These are phyloP conservation scores for Bos indicus DNA, from an alignment of 2,113 vertebrate species.

Conservation along the genomic window DNA sequence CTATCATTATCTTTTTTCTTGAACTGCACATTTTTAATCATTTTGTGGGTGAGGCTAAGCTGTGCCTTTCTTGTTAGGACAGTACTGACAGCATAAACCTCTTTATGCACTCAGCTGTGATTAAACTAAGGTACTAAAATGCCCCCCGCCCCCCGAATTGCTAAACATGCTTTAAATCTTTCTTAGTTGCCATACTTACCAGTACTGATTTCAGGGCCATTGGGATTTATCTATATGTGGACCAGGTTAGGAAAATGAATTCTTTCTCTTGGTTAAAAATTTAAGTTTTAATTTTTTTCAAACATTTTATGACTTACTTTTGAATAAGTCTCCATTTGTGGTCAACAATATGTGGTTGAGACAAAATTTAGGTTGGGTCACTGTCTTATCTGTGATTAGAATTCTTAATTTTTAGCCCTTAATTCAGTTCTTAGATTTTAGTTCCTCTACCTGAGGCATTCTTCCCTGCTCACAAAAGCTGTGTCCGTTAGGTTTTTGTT, in stretches of 20 bases:
- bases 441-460: background rate
- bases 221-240: conserved; percentile 42
- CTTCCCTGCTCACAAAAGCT: background rate
- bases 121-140: conserved; percentile 22
- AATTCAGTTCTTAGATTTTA: background rate
- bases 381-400: conserved; percentile 7
- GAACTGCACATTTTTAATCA: background rate
- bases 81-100: conserved; percentile 55
- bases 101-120: conserved; percentile 52
- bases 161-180: conserved; percentile 24
- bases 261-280: conserved; percentile 36
- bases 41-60: background rate
- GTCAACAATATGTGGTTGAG: background rate
- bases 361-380: background rate
- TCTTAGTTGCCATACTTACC: conserved; percentile 17
- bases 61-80: background rate
- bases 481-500: background rate
- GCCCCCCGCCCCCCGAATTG: background rate
- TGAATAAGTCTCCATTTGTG: background rate
- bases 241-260: conserved; percentile 37
- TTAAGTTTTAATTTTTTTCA: background rate
- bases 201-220: conserved; percentile 44
- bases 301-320: background rate
- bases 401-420: conserved; percentile 38
- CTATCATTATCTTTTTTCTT: conserved; percentile 9